Evolutionary conservation across 2,113 vertebrate species (phyloP).

Genomic region (Lepisosteus osseus): DNA sequence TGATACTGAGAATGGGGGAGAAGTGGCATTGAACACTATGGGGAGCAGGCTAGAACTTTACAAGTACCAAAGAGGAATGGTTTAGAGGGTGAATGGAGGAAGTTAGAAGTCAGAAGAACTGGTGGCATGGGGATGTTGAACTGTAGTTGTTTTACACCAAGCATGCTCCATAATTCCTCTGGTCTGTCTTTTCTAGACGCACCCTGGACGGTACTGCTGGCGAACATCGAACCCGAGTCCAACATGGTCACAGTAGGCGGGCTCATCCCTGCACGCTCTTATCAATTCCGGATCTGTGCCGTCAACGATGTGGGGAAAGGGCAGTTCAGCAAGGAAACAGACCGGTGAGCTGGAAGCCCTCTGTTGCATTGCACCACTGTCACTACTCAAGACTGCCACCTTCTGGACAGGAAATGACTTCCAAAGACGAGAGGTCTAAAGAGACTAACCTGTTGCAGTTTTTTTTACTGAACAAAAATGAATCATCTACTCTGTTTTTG

Average conservation of each 20-base stretch:
- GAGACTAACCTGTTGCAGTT: no score
- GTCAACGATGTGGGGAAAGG: slow-evolving; percentile 93
- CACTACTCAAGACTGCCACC: not conserved
- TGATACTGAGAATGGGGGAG: not conserved
- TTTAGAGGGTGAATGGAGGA: not conserved
- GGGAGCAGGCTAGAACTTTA: not conserved
- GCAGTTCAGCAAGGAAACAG: slow-evolving; percentile 93
- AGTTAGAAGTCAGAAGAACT: not conserved
- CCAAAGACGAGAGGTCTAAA: no score
- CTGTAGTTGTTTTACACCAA: no score
- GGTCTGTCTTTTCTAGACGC: slow-evolving; percentile 64
- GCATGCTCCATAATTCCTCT: not conserved
- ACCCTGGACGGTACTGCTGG: slow-evolving; percentile 86
- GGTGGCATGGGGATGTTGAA: not conserved
- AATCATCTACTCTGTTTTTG: not conserved
- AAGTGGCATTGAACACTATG: not conserved
- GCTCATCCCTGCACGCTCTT: slow-evolving; percentile 88
- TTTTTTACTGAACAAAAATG: not conserved
- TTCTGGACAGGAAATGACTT: no score
- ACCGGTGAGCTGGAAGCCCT: slow-evolving; percentile 73
- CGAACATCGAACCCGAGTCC: slow-evolving; percentile 82
- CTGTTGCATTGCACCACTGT: slow-evolving; percentile 23
- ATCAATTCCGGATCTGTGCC: slow-evolving; percentile 93
- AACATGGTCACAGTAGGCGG: slow-evolving; percentile 76
- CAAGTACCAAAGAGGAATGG: not conserved